Base-by-base conservation (phyloP, 2,113 vertebrate genomes). In the Hemicordylus capensis region DNA sequence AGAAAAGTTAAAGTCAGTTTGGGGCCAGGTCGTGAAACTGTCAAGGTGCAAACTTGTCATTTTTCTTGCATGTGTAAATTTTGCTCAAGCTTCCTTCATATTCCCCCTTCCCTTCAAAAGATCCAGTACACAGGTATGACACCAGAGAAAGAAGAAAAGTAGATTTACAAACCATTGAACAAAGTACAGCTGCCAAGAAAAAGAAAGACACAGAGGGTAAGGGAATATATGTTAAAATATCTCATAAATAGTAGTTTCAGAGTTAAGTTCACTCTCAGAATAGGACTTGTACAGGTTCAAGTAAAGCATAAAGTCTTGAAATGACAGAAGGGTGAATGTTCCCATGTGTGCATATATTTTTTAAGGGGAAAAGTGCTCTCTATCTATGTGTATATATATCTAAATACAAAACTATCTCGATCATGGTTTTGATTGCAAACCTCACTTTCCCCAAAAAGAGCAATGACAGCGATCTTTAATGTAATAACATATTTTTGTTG, bases 401-500 rank as follows among this genome's bases (percentile, higher is more conserved):
- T 70, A 93, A 94, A 94, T 94, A 85, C 89, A 90, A 86, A 91
- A 90, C 87, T 89, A 93, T 90, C 94, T 94, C 81, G 90, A 93
- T 96, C 93, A 85, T 59, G 90, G 92, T 91, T 96, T 95, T 95
- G 93, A 96, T 93, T 96, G 93, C 80, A 81, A 95, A 92, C 90
- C 90, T 91, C 80, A 81, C 80, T 58, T 90, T 87, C 88, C 76
- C 93, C 77, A 74, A 95, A 95, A 96, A 95, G 90, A 95, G 91
- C 94, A 76, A 93, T 67, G 90, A 87, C 92, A 95, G 92, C 83
- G 81, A 95, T 94, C 95, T 96, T 95, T 96, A 96, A 96, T 95
- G 93, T 95, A 96, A 96, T 96, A 92, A 93, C 89, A 94, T 96
- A 95, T 96, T 96, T 96, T 85, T 95, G 91, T 92, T 10, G 37